Base-by-base conservation (phyloP, 2,888 invertebrate species). In the Drepana falcataria region DNA sequence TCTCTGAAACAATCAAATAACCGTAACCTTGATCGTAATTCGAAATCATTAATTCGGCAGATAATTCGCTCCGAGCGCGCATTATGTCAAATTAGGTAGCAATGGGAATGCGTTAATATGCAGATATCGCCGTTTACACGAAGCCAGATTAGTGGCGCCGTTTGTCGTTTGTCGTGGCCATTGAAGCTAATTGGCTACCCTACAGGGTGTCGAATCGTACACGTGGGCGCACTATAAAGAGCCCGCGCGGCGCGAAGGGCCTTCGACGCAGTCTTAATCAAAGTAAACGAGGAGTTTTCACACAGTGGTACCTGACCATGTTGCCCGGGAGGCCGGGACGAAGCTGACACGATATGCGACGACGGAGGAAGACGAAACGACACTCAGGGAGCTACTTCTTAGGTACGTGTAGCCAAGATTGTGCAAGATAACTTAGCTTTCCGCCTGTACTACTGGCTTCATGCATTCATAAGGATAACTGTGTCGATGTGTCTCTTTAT, bases 371-470 rank as follows among this genome's bases (percentile, higher is more conserved):
- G 96, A 97, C 94, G 96, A 97, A 93, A 95, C 96, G 91, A 96
- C 96, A 93, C 95, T 97, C 93, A 96, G 96, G 94, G 96, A 96
- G 95, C 94, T 97, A 93, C 96, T 97, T 93, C 95, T 96, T 95
- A 96, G 96, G 96, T 95, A 95, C 91, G 90, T 85, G 77, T 76
- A 84, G 83, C 74, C 78, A 79, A 74, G 67, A 48, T 48, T 47
- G 49, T 33, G 33, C 37, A 6, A 65, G 65, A 37, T 66, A 71
- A 69, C 73, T 73, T 81, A 83, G 85, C 87, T 87, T 87, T 75
- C 72, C 75, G 86, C 87, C 85, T 86, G 80, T 78, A 71, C 73
- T 79, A 83, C 73, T 82, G 85, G 83, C 87, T 87, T 87, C 75
- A 81, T 79, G 72, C 71, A 74, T 71, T 77, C 80, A 81, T 77